Evolutionary conservation across 1,140 invertebrate species (phyloP), one percentile per base, ranked within the genome.

Genomic region (Drosophila neocordata): DNA sequence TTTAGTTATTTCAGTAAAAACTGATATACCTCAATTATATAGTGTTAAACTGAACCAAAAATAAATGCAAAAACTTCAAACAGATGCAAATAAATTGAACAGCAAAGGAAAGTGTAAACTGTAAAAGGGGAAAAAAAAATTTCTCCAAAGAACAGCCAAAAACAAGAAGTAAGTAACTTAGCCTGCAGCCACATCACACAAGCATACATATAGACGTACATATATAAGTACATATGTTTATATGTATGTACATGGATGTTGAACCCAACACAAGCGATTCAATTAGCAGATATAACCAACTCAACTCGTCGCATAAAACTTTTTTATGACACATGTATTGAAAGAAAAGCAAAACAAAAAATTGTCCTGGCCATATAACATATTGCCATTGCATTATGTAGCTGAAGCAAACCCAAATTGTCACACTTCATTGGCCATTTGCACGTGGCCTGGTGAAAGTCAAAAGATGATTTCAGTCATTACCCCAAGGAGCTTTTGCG

Each of bases 281-380:
- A 77, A 77, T 77, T 77, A 77, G 66, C 66, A 70, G 74, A 77
- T 77, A 77, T 35, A 48, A 59, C 41, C 3, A 55, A 61, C 59
- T 34, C 18, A 13, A 51, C 63, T 51, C n/a, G 20, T 37, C 58
- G 20, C 44, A 74, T 66, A 74, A 66, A 77, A 74, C 52, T 59
- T 73, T 73, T 74, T 74, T 77, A 77, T 74, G 74, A 34, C 41
- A 65, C 53, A 35, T 48, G 41, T 48, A 48, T 18, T 44, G 18
- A 58, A 61, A 59, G 20, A 35, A 53, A 60, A n/a, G n/a, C n/a
- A n/a, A n/a, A n/a, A 69, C 69, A 69, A 69, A 55, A 73, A 77
- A 68, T 68, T 61, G 57, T 34, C 56, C 35, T 24, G 9, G 18
- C 55, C 56, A 77, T 53, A 57, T 69, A 70, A 73, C 65, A 77